These are phyloP conservation scores for Ptychoptera contaminata DNA, from an alignment of 2,888 invertebrate genomes.

Conservation along the genomic window DNA sequence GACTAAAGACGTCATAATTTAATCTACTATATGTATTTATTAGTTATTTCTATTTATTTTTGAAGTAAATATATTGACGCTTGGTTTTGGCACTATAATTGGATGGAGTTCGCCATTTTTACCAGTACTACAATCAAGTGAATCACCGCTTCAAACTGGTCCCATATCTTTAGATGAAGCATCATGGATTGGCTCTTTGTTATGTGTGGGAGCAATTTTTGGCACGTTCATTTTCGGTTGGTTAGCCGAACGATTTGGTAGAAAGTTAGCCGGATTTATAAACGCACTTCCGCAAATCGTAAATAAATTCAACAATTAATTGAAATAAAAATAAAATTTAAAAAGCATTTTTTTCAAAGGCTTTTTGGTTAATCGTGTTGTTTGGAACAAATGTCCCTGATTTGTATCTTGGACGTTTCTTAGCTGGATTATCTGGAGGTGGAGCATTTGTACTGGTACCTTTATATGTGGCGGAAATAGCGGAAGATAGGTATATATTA, in stretches of 20 bases:
- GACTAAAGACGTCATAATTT: too few relatives aligned
- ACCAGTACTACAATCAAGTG: slow-evolving; percentile 5
- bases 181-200: slow-evolving; percentile 18
- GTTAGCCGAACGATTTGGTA: slow-evolving; percentile 18
- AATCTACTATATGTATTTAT: too few relatives aligned
- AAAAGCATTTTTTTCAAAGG: too few relatives aligned
- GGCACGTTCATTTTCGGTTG: slow-evolving; percentile 20
- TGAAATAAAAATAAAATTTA: not conserved
- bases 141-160: slow-evolving; percentile 16
- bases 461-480: slow-evolving; percentile 9
- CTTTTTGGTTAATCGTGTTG: not conserved
- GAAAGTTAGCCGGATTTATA: slow-evolving; percentile 18
- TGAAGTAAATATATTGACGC: slow-evolving; percentile 3
- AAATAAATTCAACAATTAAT: not conserved
- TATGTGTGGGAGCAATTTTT: slow-evolving; percentile 20
- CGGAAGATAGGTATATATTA: not conserved
- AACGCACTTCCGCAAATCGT: slow-evolving; percentile 25
- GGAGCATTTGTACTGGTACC: slow-evolving; percentile 6
- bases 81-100: slow-evolving; percentile 3
- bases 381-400: not conserved
- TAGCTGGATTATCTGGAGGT: slow-evolving; percentile 6
- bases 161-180: slow-evolving; percentile 16
- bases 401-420: slow-evolving; percentile 2
- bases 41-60: not conserved
- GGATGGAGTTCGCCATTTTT: slow-evolving; percentile 9